Percentiles rank a stretch among this genome's conserved stretches.
These are phyloP conservation scores for Epinotia demarniana DNA, from an alignment of 2,888 invertebrate species.

Conservation along the genomic window DNA sequence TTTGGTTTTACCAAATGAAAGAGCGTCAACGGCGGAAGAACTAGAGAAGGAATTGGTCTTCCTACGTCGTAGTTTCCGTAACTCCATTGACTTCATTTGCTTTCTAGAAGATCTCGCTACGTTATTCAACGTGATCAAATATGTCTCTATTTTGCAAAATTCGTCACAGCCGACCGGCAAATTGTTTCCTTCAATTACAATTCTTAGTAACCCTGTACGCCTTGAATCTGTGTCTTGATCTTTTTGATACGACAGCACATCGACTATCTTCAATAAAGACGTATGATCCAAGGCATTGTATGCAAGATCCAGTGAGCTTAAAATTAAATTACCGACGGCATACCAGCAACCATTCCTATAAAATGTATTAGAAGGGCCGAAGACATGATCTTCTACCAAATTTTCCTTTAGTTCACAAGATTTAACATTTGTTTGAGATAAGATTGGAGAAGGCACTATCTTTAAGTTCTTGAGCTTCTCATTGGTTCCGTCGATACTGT, in stretches of 20 bases:
- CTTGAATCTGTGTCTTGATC: slow-evolving; percentile 30
- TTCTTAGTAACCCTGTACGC: slow-evolving; percentile 57
- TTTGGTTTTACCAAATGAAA: background rate
- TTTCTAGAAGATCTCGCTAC: background rate
- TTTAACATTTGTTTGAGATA: slow-evolving; percentile 1
- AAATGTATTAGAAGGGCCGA: slow-evolving; percentile 47
- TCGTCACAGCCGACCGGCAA: slow-evolving; percentile 56
- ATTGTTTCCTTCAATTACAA: slow-evolving; percentile 62
- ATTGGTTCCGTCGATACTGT: background rate
- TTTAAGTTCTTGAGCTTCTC: background rate
- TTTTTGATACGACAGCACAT: slow-evolving; percentile 61
- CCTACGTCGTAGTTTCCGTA: background rate
- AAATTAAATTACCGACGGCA: slow-evolving; percentile 59
- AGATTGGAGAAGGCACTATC: background rate
- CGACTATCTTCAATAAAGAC: slow-evolving; percentile 53
- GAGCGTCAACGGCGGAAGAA: background rate
- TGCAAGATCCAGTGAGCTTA: slow-evolving; percentile 65
- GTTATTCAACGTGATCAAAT: slow-evolving; percentile 47
- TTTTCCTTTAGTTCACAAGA: slow-evolving; percentile 46
- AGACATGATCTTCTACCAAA: slow-evolving; percentile 57
- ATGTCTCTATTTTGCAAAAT: slow-evolving; percentile 52
- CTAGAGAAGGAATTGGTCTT: background rate
- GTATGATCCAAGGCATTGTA: slow-evolving; percentile 59
- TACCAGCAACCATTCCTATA: slow-evolving; percentile 48
- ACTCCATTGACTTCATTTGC: background rate